Base-by-base conservation (phyloP, 2,888 invertebrate species). In the Polydrusus cervinus region DNA sequence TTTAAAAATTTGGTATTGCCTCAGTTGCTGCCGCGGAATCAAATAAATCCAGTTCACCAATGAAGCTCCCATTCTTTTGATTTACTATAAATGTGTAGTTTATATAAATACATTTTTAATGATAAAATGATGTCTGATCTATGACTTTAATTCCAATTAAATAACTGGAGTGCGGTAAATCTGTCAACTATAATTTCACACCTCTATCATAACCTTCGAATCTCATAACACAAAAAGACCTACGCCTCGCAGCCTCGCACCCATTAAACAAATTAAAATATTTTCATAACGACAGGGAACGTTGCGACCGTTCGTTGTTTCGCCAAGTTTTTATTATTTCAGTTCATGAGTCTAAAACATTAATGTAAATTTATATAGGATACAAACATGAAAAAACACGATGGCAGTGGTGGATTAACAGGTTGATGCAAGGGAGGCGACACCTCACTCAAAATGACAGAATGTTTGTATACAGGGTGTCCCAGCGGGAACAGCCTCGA, bases 201-300 rank as follows among this genome's bases (percentile, higher is more conserved):
- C 57, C 57, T 38, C 38, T 38, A 38, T 60, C 38, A 38, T 60
- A 34, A 60, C 57, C 57, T 60, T 60, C 38, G 16, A 38, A 60
- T 38, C 57, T 38, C 11, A 14, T 38, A 38, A 40, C 57, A 40
- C 38, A 38, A 34, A 60, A 38, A 60, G 57, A 60, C 34, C 57
- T 34, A 49, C 30, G 60, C 66, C 57, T 43, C 20, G 57, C 16
- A 60, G 60, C 66, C 57, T 43, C 20, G 57, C 16, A 60, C 55
- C 55, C 64, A 69, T 69, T 74, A 74, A 64, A 69, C 57, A 74
- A 74, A 74, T 74, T 74, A 74, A 74, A 74, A 64, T 57, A 68
- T 74, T 69, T 74, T 74, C 74, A 55, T 49, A 74, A 64, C 74
- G 62, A 60, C 65, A 65, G 70, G 74, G 73, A 73, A 69, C 65